Percentiles rank a stretch among this genome's conserved stretches.
Evolutionary conservation across 2,888 invertebrate species (phyloP).

Genomic region (Platycnemis pennipes): DNA sequence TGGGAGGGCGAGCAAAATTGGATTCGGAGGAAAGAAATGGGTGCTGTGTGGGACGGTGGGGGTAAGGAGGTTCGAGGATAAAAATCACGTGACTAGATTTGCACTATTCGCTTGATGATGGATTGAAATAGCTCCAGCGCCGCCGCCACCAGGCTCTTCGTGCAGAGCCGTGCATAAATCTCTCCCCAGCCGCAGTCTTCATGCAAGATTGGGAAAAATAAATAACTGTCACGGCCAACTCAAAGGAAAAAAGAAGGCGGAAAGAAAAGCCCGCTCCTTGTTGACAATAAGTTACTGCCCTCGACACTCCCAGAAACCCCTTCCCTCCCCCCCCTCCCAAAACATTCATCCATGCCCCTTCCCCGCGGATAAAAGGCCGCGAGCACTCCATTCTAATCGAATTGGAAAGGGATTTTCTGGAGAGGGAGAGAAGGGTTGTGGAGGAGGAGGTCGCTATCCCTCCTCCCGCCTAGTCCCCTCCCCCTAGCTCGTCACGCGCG

Average conservation of each 20-base stretch:
- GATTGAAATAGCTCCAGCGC: not conserved
- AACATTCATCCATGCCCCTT: not conserved
- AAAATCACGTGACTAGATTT: not conserved
- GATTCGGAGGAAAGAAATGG: conserved; percentile 2
- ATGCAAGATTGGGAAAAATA: conserved; percentile 52
- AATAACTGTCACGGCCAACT: conserved; percentile 31
- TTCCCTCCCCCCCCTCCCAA: not conserved
- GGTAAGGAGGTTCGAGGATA: not conserved
- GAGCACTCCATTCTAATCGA: conserved; percentile 67
- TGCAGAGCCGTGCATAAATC: conserved; percentile 24
- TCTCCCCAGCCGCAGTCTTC: not conserved
- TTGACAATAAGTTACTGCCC: conserved; percentile 59
- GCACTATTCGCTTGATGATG: conserved; percentile 30
- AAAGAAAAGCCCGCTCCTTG: not conserved
- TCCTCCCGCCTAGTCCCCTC: not conserved
- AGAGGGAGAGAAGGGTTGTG: not conserved
- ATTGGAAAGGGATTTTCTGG: conserved; percentile 60
- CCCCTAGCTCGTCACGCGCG: not conserved
- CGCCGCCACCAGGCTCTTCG: not conserved
- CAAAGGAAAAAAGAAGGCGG: not conserved
- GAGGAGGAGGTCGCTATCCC: not conserved
- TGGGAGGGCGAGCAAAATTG: not conserved
- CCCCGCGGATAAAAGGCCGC: conserved; percentile 43
- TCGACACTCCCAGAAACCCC: not conserved
- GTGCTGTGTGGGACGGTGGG: not conserved